Evolutionary conservation across 2,888 invertebrate genomes (phyloP).

Genomic region (Arctia plantaginis): DNA sequence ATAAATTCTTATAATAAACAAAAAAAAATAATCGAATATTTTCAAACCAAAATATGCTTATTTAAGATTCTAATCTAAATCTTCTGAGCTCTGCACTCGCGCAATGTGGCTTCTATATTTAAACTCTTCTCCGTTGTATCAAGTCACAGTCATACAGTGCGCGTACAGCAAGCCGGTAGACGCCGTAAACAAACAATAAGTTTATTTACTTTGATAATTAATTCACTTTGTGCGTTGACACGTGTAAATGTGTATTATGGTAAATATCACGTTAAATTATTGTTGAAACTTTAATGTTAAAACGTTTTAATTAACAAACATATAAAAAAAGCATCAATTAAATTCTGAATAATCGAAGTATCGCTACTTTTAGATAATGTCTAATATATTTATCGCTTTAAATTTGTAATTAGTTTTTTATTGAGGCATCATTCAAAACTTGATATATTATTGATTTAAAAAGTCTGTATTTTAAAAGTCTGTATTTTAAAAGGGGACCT

Average conservation of each 20-base stretch:
- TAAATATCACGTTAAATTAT: neutral
- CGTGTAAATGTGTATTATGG: constrained; percentile 22
- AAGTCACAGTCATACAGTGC: constrained; percentile 47
- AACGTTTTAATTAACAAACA: neutral
- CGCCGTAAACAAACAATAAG: neutral
- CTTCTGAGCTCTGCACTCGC: constrained; percentile 1
- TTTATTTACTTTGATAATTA: neutral
- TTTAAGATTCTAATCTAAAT: neutral
- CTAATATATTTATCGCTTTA: neutral
- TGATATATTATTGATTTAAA: neutral
- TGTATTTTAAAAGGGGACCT: neutral
- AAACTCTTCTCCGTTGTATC: constrained; percentile 47
- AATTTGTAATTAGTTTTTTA: neutral
- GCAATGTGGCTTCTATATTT: constrained; percentile 49
- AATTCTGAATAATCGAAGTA: neutral
- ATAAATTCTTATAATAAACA: neutral
- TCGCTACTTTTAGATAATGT: neutral
- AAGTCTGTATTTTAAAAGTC: neutral
- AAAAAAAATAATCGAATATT: neutral
- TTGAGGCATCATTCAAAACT: neutral
- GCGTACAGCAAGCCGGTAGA: constrained; percentile 13
- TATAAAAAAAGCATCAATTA: neutral
- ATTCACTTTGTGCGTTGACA: neutral
- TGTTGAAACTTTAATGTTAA: neutral
- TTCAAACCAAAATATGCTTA: neutral